Percentiles rank a stretch among this genome's conserved stretches.
These are phyloP conservation scores for Pampus argenteus DNA, from an alignment of 2,797 vertebrate genomes.

Conservation along the genomic window DNA sequence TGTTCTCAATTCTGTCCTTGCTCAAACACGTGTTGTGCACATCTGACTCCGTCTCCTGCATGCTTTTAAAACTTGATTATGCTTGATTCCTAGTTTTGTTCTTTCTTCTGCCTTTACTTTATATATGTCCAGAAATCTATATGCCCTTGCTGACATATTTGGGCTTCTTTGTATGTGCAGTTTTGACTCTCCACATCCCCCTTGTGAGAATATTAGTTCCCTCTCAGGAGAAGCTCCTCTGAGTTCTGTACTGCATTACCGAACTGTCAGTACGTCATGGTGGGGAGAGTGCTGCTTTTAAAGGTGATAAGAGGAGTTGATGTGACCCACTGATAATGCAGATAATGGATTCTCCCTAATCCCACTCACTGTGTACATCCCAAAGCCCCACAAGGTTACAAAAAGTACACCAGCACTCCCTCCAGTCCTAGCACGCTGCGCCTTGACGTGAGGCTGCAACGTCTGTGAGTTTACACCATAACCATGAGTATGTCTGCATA, in stretches of 20 bases:
- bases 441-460: not conserved
- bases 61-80: not conserved
- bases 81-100: not conserved
- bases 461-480: slow-evolving; percentile 2
- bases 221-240: slow-evolving; percentile 18
- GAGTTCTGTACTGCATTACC: slow-evolving; percentile 33
- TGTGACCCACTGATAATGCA: slow-evolving; percentile 47
- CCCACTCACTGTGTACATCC: slow-evolving; percentile 17
- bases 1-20: slow-evolving; percentile 12
- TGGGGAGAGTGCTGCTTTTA: slow-evolving; percentile 45
- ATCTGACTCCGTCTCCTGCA: not conserved
- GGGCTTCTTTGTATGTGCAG: slow-evolving; percentile 10
- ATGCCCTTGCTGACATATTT: slow-evolving; percentile 24
- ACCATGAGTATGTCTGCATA: not conserved
- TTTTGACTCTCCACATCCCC: slow-evolving; percentile 5
- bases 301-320: slow-evolving; percentile 34
- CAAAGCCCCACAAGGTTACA: not conserved
- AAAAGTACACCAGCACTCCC: not conserved
- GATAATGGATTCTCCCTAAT: slow-evolving; percentile 53
- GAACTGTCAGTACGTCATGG: slow-evolving; percentile 23
- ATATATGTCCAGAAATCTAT: slow-evolving; percentile 1
- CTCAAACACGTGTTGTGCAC: slow-evolving; percentile 5
- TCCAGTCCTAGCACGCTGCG: not conserved
- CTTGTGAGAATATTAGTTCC: slow-evolving; percentile 37
- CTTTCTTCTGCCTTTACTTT: too few species aligned